Percentiles rank a stretch among this genome's conserved stretches.
phyloP scores from a whole-genome alignment of 2,888 invertebrate species.

The Teleiodes luculella region DNA sequence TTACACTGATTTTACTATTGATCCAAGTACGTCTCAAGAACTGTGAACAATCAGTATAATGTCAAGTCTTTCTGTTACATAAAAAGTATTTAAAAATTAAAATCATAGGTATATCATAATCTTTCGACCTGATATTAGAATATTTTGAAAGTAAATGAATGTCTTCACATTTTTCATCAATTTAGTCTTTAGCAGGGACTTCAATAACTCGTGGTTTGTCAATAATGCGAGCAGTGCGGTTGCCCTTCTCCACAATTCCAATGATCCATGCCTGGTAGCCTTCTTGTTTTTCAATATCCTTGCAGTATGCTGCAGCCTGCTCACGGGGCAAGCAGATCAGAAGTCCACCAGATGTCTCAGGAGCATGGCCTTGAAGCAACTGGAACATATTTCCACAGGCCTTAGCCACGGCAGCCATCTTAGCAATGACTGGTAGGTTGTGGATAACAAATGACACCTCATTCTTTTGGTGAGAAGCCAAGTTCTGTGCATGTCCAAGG shows the following conservation, averaged over 20 bases:
- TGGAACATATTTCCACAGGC: conserved; percentile 92
- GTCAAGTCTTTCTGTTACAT: conserved; percentile 1
- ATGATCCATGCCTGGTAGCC: conserved; percentile 98
- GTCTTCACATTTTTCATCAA: conserved; percentile 48
- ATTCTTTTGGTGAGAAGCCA: conserved; percentile 91
- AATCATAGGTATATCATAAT: no score
- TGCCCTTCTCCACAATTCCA: conserved; percentile 96
- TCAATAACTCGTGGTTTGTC: conserved; percentile 97
- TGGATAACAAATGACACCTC: conserved; percentile 93
- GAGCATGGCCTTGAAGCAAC: conserved; percentile 88
- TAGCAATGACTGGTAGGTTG: conserved; percentile 91
- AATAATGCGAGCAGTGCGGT: conserved; percentile 94
- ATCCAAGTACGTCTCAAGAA: conserved; percentile 29
- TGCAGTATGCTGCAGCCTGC: conserved; percentile 96
- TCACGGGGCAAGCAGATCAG: conserved; percentile 94
- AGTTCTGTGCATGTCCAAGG: conserved; percentile 89
- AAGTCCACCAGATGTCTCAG: conserved; percentile 93
- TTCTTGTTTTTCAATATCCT: conserved; percentile 96
- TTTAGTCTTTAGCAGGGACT: conserved; percentile 92
- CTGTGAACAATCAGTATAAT: conserved; percentile 26
- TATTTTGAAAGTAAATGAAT: conserved; percentile 25
- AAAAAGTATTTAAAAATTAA: conserved; percentile 36
- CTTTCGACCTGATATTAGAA: neutral
- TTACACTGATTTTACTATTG: conserved; percentile 33
- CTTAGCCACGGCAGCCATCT: conserved; percentile 91